A percentile compares a stretch with the other conserved stretches of the same genome.
Evolutionary conservation across 2,797 vertebrate genomes (phyloP).

Genomic region (Morus bassanus): DNA sequence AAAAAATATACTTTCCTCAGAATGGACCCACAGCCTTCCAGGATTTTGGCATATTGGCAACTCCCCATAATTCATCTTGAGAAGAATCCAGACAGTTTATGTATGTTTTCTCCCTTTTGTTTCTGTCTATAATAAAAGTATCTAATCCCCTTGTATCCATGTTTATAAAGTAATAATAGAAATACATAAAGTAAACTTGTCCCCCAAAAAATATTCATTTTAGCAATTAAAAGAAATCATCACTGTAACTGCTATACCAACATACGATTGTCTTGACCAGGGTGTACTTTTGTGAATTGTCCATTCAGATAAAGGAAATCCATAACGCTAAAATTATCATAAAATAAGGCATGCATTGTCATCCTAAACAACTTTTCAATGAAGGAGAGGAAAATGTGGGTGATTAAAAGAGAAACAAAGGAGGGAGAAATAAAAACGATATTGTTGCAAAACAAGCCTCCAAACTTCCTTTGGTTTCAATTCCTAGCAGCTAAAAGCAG

Average conservation of each 20-base stretch:
- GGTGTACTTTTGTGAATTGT: neutral
- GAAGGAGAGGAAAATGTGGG: neutral
- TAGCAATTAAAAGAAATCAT: neutral
- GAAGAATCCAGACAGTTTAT: neutral
- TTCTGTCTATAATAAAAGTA: neutral
- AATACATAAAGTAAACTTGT: neutral
- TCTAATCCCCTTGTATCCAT: neutral
- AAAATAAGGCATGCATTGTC: neutral
- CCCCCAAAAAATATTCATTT: neutral
- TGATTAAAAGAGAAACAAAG: neutral
- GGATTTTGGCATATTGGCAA: neutral
- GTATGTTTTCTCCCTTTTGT: neutral
- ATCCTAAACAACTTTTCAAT: neutral
- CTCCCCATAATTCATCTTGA: neutral
- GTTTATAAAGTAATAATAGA: neutral
- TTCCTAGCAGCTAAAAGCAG: neutral
- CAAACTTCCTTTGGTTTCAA: neutral
- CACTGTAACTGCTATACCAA: neutral
- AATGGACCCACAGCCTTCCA: neutral
- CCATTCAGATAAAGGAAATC: neutral
- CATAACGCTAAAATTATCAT: neutral
- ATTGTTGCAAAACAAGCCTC: neutral
- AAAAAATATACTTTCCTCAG: neutral
- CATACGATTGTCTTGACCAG: neutral
- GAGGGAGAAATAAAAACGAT: neutral